phyloP scores from a whole-genome alignment of 2,888 invertebrate species.

The Limnephilus lunatus region DNA sequence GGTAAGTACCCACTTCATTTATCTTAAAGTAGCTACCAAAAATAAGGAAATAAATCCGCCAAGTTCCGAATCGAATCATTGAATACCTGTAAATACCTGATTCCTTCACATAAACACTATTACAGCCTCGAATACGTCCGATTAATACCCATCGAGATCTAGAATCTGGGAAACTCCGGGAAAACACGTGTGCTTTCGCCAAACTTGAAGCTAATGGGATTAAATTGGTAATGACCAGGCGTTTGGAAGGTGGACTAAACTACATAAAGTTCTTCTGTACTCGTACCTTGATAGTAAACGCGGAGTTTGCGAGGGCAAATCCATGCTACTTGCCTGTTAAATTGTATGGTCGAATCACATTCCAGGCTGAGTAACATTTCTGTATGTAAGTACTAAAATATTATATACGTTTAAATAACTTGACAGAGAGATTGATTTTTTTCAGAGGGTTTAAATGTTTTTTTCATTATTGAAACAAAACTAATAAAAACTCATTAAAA shows the following conservation, averaged over 20 bases:
- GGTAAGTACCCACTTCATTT: background rate
- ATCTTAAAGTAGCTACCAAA: background rate
- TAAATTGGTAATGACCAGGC: background rate
- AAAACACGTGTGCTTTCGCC: background rate
- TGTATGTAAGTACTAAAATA: too few species aligned
- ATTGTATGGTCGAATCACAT: background rate
- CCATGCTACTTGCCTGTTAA: background rate
- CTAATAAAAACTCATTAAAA: too few species aligned
- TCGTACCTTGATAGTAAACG: background rate
- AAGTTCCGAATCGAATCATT: background rate
- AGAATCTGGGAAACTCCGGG: background rate
- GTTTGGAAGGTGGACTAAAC: background rate
- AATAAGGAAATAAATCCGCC: background rate
- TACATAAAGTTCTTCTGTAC: background rate
- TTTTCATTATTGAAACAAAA: too few species aligned
- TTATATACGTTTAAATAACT: too few species aligned
- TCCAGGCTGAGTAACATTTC: background rate
- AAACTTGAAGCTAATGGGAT: background rate
- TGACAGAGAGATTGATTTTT: too few species aligned
- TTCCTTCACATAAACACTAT: constrained; percentile 2
- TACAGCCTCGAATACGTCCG: background rate
- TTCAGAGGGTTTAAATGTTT: background rate
- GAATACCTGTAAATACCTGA: background rate
- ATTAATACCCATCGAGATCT: background rate
- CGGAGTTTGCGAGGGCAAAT: background rate